Base-by-base conservation (phyloP, 2,888 invertebrate genomes). In the Zygothrica quintamaculata region DNA sequence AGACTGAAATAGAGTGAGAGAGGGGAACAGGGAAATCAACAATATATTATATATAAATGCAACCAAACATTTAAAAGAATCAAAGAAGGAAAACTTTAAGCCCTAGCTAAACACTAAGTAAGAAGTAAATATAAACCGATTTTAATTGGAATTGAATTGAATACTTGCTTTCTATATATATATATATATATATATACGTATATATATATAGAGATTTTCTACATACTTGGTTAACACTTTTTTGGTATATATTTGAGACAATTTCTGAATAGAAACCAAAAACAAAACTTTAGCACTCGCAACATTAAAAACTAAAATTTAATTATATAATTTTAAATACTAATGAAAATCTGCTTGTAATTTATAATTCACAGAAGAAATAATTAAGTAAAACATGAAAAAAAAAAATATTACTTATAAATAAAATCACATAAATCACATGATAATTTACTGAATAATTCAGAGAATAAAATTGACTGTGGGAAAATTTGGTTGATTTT, bases 361-460 rank as follows among this genome's bases (percentile, higher is more conserved):
- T 26, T 26, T 4, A 29, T 8, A 29, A 29, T n/a, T n/a, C 4
- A 6, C 26, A 29, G 9, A 29, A 9, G 29, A 9, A 8, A 9
- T 9, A 29, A 5, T 8, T 29, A 8, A 29, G 9, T 7, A 29
- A 22, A 31, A 8, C 67, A 15, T 13, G 26, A 25, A 29, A 4
- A 4, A 31, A 6, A 33, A 53, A n/a, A 2, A 26, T n/a, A 13
- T 18, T 37, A 43, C 50, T 40, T 74, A 50, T 52, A 37, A 56
- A 39, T 40, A 43, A 61, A 56, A 69, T 66, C 65, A 65, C 65
- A 67, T 51, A 51, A 66, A 58, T 55, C 47, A 59, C 60, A 73
- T 39, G 39, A 42, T 33, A 52, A 51, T 37, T 16, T 29, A 40
- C 34, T 25, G 18, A 43, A 53, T 53, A 66, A n/a, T 16, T 46